A percentile compares a stretch with the other conserved stretches of the same genome.
These are phyloP conservation scores for Danio albolineatus DNA, from an alignment of 2,797 vertebrate species.

Conservation along the genomic window DNA sequence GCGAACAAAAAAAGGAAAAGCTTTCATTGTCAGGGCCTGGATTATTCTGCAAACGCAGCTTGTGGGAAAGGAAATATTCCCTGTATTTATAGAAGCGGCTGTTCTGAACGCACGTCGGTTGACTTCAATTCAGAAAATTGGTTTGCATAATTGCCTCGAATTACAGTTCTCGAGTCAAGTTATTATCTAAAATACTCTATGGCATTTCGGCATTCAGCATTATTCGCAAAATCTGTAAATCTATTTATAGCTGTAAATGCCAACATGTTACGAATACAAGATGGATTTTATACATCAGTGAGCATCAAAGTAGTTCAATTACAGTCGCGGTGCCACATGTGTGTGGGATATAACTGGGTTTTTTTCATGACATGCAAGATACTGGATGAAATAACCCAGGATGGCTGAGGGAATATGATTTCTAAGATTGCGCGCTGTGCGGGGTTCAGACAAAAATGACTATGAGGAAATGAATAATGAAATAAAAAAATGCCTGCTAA, in stretches of 20 bases:
- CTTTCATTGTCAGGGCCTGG: constrained; percentile 17
- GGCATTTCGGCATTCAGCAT: neutral
- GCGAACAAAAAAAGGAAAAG: constrained; percentile 34
- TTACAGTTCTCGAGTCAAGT: constrained; percentile 12
- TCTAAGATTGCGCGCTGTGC: neutral
- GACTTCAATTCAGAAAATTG: constrained; percentile 22
- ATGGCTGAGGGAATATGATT: constrained; percentile 28
- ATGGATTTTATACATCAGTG: constrained; percentile 5
- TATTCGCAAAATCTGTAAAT: neutral
- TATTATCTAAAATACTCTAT: neutral
- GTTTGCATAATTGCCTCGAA: constrained; percentile 16
- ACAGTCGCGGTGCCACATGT: neutral
- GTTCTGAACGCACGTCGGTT: constrained; percentile 11
- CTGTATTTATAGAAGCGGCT: constrained; percentile 13
- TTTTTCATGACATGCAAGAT: neutral
- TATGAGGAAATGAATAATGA: constrained; percentile 35
- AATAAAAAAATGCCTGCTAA: constrained; percentile 50
- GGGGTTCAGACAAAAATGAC: constrained; percentile 22
- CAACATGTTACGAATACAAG: neutral
- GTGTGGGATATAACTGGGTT: constrained; percentile 2
- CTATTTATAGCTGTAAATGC: neutral
- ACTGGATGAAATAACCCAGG: constrained; percentile 10
- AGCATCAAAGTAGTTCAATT: neutral
- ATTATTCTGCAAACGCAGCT: constrained; percentile 20
- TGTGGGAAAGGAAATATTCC: constrained; percentile 14